A percentile compares a stretch with the other conserved stretches of the same genome.
These are phyloP conservation scores for Deilephila elpenor DNA, from an alignment of 2,888 invertebrate species.

Conservation along the genomic window DNA sequence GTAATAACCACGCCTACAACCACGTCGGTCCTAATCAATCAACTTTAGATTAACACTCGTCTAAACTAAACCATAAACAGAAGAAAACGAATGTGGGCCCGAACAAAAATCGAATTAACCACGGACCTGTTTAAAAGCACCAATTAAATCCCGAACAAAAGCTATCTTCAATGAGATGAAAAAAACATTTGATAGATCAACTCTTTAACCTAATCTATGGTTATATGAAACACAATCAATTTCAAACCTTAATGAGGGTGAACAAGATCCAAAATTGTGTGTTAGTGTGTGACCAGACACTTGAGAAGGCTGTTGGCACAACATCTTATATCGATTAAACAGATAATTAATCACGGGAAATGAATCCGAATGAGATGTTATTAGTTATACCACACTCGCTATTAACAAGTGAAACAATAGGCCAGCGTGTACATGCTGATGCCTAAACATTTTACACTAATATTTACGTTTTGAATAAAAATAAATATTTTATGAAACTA, in stretches of 20 bases:
- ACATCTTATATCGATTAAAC: constrained; percentile 85
- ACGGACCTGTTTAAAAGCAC: constrained; percentile 79
- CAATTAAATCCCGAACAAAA: constrained; percentile 83
- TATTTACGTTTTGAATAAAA: neutral
- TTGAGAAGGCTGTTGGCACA: constrained; percentile 82
- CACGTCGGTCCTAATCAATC: constrained; percentile 78
- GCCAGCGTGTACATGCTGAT: constrained; percentile 64
- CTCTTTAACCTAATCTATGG: constrained; percentile 81
- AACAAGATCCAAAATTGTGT: constrained; percentile 46
- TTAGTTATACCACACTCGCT: constrained; percentile 83
- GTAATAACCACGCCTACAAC: constrained; percentile 64
- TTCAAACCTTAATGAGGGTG: constrained; percentile 39
- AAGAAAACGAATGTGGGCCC: constrained; percentile 76
- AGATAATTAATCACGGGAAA: constrained; percentile 85
- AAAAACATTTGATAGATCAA: constrained; percentile 82
- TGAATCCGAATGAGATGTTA: constrained; percentile 85
- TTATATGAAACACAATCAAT: constrained; percentile 45
- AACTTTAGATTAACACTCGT: constrained; percentile 78
- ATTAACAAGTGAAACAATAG: constrained; percentile 84
- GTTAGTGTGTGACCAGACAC: constrained; percentile 49
- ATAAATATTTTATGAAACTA: neutral
- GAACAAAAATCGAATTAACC: constrained; percentile 80
- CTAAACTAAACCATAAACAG: constrained; percentile 61
- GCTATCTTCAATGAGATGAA: constrained; percentile 82
- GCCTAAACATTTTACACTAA: constrained; percentile 31